phyloP scores from a whole-genome alignment of 2,113 vertebrate species.

The Cepphus grylle region DNA sequence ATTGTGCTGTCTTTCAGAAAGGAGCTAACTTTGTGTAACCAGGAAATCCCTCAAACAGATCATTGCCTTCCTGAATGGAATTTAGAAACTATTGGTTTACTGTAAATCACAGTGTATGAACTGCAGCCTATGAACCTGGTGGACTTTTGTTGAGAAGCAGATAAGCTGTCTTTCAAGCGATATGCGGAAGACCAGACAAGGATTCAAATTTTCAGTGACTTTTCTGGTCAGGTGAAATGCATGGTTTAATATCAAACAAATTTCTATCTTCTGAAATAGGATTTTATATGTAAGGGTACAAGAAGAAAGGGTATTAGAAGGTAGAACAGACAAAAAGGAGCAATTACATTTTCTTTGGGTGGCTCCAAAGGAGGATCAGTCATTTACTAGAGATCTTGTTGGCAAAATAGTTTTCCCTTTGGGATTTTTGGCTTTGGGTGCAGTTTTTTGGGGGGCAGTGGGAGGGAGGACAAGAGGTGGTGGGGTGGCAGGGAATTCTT shows the following conservation, averaged over 20 bases:
- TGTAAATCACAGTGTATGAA: background rate
- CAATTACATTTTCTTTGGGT: background rate
- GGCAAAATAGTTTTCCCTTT: background rate
- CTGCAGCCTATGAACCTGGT: background rate
- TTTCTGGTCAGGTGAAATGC: background rate
- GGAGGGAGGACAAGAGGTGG: background rate
- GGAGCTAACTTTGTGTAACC: background rate
- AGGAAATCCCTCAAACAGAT: background rate
- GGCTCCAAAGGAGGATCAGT: background rate
- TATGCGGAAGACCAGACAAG: background rate
- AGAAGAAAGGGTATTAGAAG: background rate
- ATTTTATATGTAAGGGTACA: background rate
- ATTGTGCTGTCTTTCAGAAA: background rate
- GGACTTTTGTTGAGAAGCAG: background rate
- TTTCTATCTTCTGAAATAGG: background rate
- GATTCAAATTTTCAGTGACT: background rate
- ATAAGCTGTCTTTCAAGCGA: background rate
- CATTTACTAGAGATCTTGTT: background rate
- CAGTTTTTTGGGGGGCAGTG: rapidly evolving
- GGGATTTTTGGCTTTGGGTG: background rate
- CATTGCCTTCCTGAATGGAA: background rate
- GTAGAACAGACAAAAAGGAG: background rate
- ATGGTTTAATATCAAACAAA: background rate
- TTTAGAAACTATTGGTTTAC: background rate
- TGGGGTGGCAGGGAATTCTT: background rate